Conservation (phyloP, 2,888 invertebrate genomes). For the Nemurella pictetii region DNA sequence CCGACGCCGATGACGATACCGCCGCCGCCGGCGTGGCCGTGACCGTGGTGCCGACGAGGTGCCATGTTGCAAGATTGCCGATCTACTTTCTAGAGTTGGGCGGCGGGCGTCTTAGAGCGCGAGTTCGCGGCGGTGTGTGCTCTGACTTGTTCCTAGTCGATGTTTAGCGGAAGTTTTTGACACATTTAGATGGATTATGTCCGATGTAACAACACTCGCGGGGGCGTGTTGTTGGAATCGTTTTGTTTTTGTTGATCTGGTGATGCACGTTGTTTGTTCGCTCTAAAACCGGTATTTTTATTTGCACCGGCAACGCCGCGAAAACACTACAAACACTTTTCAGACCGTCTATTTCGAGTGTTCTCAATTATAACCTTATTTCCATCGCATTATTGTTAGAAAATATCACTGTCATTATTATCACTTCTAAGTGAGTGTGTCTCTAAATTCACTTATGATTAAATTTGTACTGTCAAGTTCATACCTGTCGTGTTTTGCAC, state of each 20-base stretch:
- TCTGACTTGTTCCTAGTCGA: no score
- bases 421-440: not conserved
- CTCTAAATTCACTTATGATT: not conserved
- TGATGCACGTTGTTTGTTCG: no score
- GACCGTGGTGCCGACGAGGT: conserved; percentile 46
- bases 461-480: not conserved
- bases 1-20: conserved; percentile 37
- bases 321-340: not conserved
- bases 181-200: no score
- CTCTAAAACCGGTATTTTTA: not conserved
- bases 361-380: not conserved
- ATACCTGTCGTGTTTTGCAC: not conserved
- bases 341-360: not conserved
- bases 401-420: not conserved
- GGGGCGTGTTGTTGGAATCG: not conserved
- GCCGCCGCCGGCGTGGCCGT: conserved; percentile 46
- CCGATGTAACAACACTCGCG: not conserved
- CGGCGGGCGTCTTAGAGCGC: not conserved
- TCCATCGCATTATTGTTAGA: not conserved
- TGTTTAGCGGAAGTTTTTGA: no score
- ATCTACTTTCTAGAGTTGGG: no score
- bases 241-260: no score
- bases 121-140: no score
- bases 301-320: not conserved
- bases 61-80: conserved; percentile 30